These are phyloP conservation scores for Andrena camellia DNA, from an alignment of 2,888 invertebrate species.

Conservation along the genomic window DNA sequence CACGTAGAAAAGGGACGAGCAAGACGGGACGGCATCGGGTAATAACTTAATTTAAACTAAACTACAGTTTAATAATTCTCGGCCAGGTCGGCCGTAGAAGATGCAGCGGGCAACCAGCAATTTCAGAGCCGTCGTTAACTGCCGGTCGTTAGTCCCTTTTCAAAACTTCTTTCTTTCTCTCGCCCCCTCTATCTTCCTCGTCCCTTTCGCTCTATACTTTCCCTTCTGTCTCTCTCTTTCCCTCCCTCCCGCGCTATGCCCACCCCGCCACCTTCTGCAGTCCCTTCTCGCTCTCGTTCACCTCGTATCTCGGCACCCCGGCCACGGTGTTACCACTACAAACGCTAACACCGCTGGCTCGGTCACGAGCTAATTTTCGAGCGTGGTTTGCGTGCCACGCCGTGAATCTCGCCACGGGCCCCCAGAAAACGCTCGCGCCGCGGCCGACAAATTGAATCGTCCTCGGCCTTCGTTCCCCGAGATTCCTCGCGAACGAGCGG, in stretches of 20 bases:
- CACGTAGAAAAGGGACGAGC: slow-evolving; percentile 70
- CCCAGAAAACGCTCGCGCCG: slow-evolving; percentile 72
- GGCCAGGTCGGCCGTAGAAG: slow-evolving; percentile 81
- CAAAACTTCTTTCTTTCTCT: slow-evolving; percentile 84
- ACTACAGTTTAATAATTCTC: slow-evolving; percentile 86
- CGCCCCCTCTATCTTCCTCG: slow-evolving; percentile 61
- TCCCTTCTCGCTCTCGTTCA: slow-evolving; percentile 1
- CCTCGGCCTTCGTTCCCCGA: slow-evolving; percentile 62
- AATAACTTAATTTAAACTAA: slow-evolving; percentile 86
- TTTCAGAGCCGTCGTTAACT: slow-evolving; percentile 86
- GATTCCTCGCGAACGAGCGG: slow-evolving; percentile 19
- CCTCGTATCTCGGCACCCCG: slow-evolving; percentile 43
- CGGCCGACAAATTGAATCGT: slow-evolving; percentile 83
- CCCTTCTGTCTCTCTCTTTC: slow-evolving; percentile 14
- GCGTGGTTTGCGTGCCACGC: slow-evolving; percentile 77
- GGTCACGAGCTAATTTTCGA: slow-evolving; percentile 79
- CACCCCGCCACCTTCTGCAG: background rate
- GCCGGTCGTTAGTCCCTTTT: slow-evolving; percentile 86
- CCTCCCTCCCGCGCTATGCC: background rate
- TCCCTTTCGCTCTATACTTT: slow-evolving; percentile 17
- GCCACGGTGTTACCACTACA: slow-evolving; percentile 47
- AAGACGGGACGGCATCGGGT: slow-evolving; percentile 82
- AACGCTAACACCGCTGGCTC: slow-evolving; percentile 51
- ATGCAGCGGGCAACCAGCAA: slow-evolving; percentile 84
- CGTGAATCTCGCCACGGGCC: slow-evolving; percentile 75